Evolutionary conservation across 1,140 invertebrate genomes (phyloP).

Genomic region (Nautilus pompilius): DNA sequence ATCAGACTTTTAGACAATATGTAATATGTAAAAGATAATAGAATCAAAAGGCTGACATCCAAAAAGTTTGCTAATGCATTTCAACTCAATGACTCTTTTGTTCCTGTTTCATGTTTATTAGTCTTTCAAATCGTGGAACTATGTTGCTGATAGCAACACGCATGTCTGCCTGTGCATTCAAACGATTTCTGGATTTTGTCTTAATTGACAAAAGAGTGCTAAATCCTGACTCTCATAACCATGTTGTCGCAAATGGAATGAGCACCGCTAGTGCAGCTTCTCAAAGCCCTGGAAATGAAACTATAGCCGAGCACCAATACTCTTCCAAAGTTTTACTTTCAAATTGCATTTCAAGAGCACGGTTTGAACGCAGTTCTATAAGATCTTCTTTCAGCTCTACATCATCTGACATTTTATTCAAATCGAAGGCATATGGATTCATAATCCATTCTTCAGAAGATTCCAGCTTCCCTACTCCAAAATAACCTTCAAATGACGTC

Average conservation of each 20-base stretch:
- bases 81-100: not conserved
- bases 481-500: slow-evolving; percentile 1
- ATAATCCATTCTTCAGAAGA: not conserved
- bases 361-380: not conserved
- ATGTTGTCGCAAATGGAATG: not conserved
- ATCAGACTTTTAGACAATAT: no score
- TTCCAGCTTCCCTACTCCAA: not conserved
- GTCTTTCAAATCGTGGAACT: not conserved
- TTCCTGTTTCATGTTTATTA: not conserved
- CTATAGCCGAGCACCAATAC: not conserved
- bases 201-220: not conserved
- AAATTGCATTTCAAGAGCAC: not conserved
- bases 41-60: no score
- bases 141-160: not conserved
- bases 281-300: not conserved
- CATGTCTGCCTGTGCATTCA: not conserved
- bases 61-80: no score
- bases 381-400: no score
- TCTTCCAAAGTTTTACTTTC: not conserved
- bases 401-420: not conserved
- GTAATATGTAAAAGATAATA: no score
- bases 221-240: not conserved
- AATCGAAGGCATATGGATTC: not conserved
- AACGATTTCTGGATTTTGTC: not conserved
- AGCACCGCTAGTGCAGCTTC: not conserved